Conservation (phyloP, 2,888 invertebrate species). For the Aphidius colemani region DNA sequence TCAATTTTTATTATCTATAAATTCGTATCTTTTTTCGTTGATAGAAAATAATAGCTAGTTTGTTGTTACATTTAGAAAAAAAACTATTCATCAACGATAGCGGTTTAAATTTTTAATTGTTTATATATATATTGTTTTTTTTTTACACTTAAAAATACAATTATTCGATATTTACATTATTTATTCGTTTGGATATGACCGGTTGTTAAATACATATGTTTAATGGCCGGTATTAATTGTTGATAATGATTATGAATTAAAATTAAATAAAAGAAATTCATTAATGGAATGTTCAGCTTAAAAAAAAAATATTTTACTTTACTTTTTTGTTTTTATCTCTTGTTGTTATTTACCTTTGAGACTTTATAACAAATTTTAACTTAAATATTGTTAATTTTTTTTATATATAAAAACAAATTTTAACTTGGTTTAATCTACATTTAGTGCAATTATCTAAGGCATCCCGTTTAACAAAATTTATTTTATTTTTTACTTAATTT, state of each 20-base stretch:
- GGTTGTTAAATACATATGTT: slow-evolving; percentile 19
- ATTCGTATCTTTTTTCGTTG: neutral
- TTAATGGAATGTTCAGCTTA: slow-evolving; percentile 30
- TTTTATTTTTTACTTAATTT: slow-evolving; percentile 22
- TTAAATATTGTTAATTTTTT: slow-evolving; percentile 15
- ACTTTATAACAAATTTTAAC: slow-evolving; percentile 8
- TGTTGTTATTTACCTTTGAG: slow-evolving; percentile 23
- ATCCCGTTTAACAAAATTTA: slow-evolving; percentile 22
- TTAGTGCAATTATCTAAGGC: slow-evolving; percentile 26
- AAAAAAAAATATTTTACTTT: neutral
- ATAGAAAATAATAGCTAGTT: no score
- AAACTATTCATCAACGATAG: no score
- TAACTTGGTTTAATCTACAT: slow-evolving; percentile 9
- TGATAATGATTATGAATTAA: slow-evolving; percentile 9
- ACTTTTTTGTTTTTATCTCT: slow-evolving; percentile 24
- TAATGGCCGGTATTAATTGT: slow-evolving; percentile 28
- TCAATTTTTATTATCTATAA: slow-evolving; percentile 16
- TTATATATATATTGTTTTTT: slow-evolving; percentile 10
- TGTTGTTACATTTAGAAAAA: no score
- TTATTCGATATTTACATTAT: slow-evolving; percentile 27
- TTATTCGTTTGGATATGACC: slow-evolving; percentile 21
- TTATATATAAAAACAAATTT: slow-evolving; percentile 9
- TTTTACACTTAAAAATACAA: slow-evolving; percentile 26
- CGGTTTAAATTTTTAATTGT: neutral
- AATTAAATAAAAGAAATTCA: no score